Conservation (phyloP, 2,113 vertebrate species). For the Hemiprocne comata region DNA sequence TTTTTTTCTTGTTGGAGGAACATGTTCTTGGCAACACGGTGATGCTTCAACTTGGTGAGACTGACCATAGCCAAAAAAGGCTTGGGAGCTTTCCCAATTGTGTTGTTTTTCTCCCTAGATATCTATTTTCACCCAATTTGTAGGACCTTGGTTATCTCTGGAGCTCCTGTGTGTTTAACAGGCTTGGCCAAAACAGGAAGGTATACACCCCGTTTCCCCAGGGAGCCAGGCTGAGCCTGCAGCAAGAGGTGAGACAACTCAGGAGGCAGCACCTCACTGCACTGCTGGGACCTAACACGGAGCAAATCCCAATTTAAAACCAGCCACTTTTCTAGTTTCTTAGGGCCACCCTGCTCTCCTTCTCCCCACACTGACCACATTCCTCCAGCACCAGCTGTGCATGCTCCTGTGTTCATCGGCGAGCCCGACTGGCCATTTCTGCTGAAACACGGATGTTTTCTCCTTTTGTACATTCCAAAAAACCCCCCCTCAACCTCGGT, state of each 20-base stretch:
- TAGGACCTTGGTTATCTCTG: not conserved
- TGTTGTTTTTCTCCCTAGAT: not conserved
- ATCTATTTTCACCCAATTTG: not conserved
- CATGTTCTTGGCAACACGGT: fast-evolving
- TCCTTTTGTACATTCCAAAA: not conserved
- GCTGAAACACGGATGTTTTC: not conserved
- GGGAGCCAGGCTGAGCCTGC: too few relatives aligned
- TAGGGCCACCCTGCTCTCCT: not conserved
- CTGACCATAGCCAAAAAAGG: fast-evolving
- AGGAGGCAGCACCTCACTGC: not conserved
- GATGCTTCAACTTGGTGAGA: not conserved
- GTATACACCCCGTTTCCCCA: fast-evolving
- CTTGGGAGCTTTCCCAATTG: not conserved
- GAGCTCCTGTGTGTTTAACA: not conserved
- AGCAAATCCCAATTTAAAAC: not conserved
- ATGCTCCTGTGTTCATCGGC: not conserved
- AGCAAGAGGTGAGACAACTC: not conserved
- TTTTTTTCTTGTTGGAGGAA: not conserved
- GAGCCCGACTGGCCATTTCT: not conserved
- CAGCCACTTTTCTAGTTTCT: not conserved
- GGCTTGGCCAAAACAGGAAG: not conserved
- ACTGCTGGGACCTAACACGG: not conserved
- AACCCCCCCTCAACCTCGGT: fast-evolving
- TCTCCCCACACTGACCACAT: not conserved
- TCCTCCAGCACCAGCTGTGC: not conserved